Percentiles rank a stretch among this genome's conserved stretches.
These are phyloP conservation scores for Gibbula magus DNA, from an alignment of 2,888 invertebrate species.

Conservation along the genomic window DNA sequence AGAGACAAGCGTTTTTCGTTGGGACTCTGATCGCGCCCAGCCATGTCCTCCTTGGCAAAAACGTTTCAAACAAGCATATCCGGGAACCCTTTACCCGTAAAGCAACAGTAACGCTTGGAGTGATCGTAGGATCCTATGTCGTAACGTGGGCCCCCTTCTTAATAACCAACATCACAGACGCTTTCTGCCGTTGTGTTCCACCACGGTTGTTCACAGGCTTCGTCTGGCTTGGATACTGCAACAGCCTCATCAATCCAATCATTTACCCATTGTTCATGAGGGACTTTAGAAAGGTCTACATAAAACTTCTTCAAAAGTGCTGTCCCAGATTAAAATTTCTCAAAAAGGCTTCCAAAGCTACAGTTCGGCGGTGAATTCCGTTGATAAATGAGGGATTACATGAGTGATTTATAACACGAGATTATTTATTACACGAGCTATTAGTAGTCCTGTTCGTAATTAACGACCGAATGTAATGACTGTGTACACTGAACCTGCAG, in stretches of 20 bases:
- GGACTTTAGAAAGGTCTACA: constrained; percentile 66
- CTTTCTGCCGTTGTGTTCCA: constrained; percentile 59
- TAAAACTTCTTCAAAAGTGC: constrained; percentile 42
- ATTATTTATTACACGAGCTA: no score
- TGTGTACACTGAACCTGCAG: no score
- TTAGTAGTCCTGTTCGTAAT: no score
- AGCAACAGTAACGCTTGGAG: constrained; percentile 64
- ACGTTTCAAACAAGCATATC: constrained; percentile 57
- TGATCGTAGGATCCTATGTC: constrained; percentile 66
- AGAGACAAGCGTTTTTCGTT: constrained; percentile 62
- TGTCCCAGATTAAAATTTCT: constrained; percentile 46
- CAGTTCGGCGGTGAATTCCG: neutral
- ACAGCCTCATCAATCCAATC: constrained; percentile 65
- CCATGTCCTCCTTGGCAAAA: constrained; percentile 60
- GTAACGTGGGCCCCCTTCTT: constrained; percentile 68
- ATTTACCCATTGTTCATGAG: constrained; percentile 68
- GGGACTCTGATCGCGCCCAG: constrained; percentile 59
- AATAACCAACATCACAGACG: constrained; percentile 56
- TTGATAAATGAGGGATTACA: neutral
- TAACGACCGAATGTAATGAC: no score
- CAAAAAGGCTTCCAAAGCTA: constrained; percentile 15
- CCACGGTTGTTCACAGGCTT: constrained; percentile 53
- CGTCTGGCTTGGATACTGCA: constrained; percentile 68
- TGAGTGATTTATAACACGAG: no score
- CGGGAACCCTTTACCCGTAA: constrained; percentile 66